phyloP scores from a whole-genome alignment of 1,140 invertebrate species.

The Antheraea pernyi region DNA sequence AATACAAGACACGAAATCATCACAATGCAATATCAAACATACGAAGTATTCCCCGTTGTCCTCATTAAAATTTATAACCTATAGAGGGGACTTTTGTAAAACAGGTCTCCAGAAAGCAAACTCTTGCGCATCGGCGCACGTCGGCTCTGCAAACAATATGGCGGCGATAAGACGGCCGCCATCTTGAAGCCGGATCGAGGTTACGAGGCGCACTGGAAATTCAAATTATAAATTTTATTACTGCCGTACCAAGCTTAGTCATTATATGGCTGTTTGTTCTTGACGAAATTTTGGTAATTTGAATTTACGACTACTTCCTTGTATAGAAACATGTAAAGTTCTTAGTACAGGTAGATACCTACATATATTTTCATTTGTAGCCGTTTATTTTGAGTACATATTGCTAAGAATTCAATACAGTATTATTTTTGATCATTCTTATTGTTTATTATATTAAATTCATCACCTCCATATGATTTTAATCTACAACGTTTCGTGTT shows the following conservation, averaged over 20 bases:
- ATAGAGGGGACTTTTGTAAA: constrained; percentile 32
- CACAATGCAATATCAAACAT: not conserved
- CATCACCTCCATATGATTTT: too few relatives aligned
- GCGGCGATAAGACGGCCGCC: constrained; percentile 63
- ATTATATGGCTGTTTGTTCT: not conserved
- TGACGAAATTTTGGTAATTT: not conserved
- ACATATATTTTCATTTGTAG: too few relatives aligned
- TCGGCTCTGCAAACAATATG: constrained; percentile 56
- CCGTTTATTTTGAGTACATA: too few relatives aligned
- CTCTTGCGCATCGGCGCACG: constrained; percentile 56
- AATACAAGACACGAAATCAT: not conserved
- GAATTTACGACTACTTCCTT: not conserved
- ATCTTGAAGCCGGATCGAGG: constrained; percentile 35
- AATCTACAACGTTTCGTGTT: too few relatives aligned
- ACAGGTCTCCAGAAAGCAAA: constrained; percentile 62
- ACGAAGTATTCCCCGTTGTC: constrained; percentile 6
- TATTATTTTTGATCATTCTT: too few relatives aligned
- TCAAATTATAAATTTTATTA: constrained; percentile 17
- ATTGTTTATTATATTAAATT: too few relatives aligned
- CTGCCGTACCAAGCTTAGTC: not conserved
- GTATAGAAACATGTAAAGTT: not conserved
- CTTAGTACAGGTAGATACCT: not conserved
- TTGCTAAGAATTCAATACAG: too few relatives aligned
- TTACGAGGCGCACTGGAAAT: constrained; percentile 11
- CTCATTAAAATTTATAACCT: constrained; percentile 15